Conservation (phyloP, 1,140 invertebrate species). For the Platorchestia sp. region DNA sequence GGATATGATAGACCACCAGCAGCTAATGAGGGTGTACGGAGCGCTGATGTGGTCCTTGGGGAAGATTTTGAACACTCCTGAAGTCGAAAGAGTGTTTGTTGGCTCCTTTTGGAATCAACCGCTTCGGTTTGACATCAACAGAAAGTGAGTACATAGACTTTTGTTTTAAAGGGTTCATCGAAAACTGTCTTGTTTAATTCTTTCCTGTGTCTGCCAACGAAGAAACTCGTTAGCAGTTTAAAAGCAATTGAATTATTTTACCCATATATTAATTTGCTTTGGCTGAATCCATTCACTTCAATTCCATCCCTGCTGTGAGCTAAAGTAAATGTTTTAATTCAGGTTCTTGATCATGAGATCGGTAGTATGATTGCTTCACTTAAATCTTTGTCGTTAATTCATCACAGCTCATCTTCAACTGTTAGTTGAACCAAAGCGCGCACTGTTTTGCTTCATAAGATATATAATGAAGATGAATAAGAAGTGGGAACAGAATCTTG, state of each 20-base stretch:
- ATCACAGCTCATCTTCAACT: no score
- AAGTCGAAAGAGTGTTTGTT: constrained; percentile 78
- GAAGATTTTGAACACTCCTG: constrained; percentile 76
- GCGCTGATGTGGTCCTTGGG: constrained; percentile 82
- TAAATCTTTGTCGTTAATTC: no score
- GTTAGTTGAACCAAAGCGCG: no score
- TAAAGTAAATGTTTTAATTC: neutral
- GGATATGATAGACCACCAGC: constrained; percentile 82
- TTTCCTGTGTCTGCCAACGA: neutral
- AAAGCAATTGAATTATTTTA: neutral
- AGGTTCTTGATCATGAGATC: no score
- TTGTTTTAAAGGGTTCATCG: neutral
- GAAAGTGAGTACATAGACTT: constrained; percentile 69
- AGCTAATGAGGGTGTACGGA: constrained; percentile 83
- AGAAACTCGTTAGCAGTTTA: neutral
- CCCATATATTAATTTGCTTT: neutral
- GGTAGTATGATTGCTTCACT: no score
- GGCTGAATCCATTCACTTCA: neutral
- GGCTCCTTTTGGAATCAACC: constrained; percentile 79
- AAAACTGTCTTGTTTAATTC: neutral
- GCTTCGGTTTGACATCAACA: constrained; percentile 75
- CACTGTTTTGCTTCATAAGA: no score
- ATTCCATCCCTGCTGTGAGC: neutral
- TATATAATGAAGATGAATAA: no score
- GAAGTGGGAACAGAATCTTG: no score